Conservation (phyloP, 2,797 vertebrate species). For the Hypotaenidia philippensis region DNA sequence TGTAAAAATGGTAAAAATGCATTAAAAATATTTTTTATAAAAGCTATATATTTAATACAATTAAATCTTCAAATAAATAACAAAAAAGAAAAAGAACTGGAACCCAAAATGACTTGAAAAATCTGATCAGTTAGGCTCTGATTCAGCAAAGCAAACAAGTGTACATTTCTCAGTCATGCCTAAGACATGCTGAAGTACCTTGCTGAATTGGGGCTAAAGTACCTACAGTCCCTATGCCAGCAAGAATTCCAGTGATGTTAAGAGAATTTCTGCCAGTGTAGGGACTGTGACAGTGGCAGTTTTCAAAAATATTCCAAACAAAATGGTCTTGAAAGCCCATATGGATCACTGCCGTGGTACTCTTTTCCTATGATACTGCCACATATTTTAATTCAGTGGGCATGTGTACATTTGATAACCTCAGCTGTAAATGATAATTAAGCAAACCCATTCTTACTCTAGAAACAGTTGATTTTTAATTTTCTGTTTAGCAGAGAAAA, state of each 20-base stretch:
- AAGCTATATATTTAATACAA: not conserved
- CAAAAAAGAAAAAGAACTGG: not conserved
- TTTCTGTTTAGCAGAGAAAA: not conserved
- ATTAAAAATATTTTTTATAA: not conserved
- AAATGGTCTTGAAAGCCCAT: not conserved
- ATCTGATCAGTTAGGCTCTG: not conserved
- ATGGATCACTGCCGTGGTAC: not conserved
- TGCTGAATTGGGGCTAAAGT: not conserved
- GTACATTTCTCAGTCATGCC: not conserved
- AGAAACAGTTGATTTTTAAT: not conserved
- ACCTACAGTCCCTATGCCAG: not conserved
- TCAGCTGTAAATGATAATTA: conserved; percentile 1
- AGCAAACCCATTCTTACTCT: not conserved
- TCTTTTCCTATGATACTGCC: not conserved
- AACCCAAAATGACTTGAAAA: not conserved
- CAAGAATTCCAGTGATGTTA: not conserved
- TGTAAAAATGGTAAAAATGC: not conserved
- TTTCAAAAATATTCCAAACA: not conserved
- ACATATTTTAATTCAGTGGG: not conserved
- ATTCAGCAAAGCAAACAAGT: not conserved
- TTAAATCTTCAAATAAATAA: not conserved
- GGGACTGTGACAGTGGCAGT: not conserved
- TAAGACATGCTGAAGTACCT: not conserved
- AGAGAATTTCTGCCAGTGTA: not conserved
- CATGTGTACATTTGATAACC: not conserved